These are phyloP conservation scores for Thomomys bottae DNA, from an alignment of 2,113 vertebrate genomes.

Conservation along the genomic window DNA sequence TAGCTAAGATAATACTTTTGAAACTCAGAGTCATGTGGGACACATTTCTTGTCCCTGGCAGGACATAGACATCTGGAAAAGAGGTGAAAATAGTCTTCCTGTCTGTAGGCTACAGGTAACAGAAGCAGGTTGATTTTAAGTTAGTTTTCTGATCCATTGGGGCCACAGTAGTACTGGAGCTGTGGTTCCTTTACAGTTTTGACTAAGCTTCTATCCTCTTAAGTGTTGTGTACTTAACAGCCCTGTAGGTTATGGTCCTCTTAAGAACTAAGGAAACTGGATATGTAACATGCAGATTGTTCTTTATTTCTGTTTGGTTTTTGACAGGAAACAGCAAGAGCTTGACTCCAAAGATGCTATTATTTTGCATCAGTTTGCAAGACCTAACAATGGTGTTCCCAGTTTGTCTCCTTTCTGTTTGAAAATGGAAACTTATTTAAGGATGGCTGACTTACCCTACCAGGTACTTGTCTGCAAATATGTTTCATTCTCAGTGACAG, in stretches of 20 bases:
- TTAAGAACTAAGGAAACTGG: not conserved
- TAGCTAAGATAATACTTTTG: too few relatives aligned
- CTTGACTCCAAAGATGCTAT: constrained; percentile 98
- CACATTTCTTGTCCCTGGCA: not conserved
- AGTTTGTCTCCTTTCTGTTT: constrained; percentile 98
- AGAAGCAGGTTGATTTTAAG: not conserved
- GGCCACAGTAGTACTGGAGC: not conserved
- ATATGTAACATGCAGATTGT: not conserved
- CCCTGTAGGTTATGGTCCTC: not conserved
- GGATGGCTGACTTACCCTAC: constrained; percentile 98
- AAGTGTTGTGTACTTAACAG: not conserved
- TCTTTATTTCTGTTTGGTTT: constrained; percentile 65
- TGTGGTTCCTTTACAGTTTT: not conserved
- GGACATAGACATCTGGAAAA: not conserved
- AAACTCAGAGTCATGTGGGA: too few relatives aligned
- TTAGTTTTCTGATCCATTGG: not conserved
- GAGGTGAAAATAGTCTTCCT: not conserved
- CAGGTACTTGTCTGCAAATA: constrained; percentile 89
- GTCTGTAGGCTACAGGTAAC: not conserved
- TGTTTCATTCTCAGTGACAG: not conserved
- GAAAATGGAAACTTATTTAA: constrained; percentile 98
- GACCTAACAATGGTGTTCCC: constrained; percentile 94
- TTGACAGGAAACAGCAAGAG: constrained; percentile 95
- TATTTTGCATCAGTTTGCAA: constrained; percentile 98
- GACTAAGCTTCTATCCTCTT: not conserved